Conservation (phyloP, 2,113 vertebrate genomes). For the Panthera uncia region DNA sequence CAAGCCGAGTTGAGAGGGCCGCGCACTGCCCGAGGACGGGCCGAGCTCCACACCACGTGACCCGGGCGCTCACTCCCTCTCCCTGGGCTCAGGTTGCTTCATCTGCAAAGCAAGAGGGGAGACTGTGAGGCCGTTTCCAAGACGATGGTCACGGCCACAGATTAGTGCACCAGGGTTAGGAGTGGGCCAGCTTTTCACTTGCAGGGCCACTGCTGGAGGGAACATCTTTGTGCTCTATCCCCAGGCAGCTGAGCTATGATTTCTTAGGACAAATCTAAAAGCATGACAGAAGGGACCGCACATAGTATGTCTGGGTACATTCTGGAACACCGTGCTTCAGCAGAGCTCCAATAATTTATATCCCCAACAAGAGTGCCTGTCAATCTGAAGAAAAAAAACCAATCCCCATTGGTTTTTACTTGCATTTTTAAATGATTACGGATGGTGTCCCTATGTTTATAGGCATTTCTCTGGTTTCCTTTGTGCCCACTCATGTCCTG, state of each 20-base stretch:
- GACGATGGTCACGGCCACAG: not conserved
- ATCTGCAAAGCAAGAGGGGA: constrained; percentile 62
- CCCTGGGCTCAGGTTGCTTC: constrained; percentile 52
- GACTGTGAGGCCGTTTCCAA: not conserved
- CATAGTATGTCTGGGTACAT: not conserved
- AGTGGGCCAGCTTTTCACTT: not conserved
- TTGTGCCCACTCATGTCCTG: not conserved
- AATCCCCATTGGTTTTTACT: not conserved
- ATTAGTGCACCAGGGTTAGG: not conserved
- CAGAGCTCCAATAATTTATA: not conserved
- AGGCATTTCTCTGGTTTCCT: not conserved
- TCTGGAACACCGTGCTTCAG: not conserved
- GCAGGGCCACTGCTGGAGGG: not conserved
- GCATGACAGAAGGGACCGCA: not conserved
- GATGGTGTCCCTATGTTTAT: not conserved
- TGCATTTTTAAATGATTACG: not conserved
- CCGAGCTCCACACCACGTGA: not conserved
- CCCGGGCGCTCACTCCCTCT: constrained; percentile 57
- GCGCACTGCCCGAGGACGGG: not conserved
- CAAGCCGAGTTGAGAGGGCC: not conserved
- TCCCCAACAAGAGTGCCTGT: not conserved
- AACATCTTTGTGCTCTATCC: not conserved
- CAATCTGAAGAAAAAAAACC: not conserved
- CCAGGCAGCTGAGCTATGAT: not conserved
- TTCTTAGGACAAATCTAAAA: not conserved